Base-by-base conservation (phyloP, 2,113 vertebrate genomes). In the Cephalopholis sonnerati region DNA sequence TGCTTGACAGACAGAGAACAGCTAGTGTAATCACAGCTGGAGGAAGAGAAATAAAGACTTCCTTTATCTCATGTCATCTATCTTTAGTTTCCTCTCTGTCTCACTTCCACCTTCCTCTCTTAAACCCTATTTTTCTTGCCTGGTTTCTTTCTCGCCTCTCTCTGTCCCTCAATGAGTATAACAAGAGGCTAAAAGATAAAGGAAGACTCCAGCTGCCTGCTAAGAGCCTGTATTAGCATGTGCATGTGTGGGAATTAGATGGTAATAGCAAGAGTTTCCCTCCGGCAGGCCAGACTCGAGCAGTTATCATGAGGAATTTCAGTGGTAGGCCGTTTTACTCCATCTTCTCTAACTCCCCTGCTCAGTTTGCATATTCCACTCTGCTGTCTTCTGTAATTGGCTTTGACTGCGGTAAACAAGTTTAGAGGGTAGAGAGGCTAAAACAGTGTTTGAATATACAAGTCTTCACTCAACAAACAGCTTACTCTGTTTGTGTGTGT, bases 1-100 rank as follows among this genome's bases (percentile, higher is more conserved):
- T 84, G 81, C 82, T 82, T 81, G 84, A 80, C 74, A 58, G 74
- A 50, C 77, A 51, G 72, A 66, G 66, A 86, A 74, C 55, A 72
- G 64, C 62, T 11, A 48, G 74, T 66, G 55, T 86, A 90, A 90
- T 91, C 87, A 83, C 85, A 85, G 75, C 82, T 86, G 67, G 68
- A 83, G 58, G 80, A 75, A 41, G 78, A 69, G 68, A 54, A 81
- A 65, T 70, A 55, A 73, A 78, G 62, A 84, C 66, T 83, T 87
- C 82, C 81, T 87, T 78, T 39, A 75, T 76, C 61, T 36, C 27
- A 6, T 36, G 29, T 69, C 53, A 67, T 87, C 86, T 50, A n/a
- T 87, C 86, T 89, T 72, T 41, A 61, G 32, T 61, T 83, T 32
- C 27, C 39, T 63, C 41, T 83, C 58, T 50, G 5, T 76, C 72